Conservation (phyloP, 2,113 vertebrate species). For the Lepus europaeus region DNA sequence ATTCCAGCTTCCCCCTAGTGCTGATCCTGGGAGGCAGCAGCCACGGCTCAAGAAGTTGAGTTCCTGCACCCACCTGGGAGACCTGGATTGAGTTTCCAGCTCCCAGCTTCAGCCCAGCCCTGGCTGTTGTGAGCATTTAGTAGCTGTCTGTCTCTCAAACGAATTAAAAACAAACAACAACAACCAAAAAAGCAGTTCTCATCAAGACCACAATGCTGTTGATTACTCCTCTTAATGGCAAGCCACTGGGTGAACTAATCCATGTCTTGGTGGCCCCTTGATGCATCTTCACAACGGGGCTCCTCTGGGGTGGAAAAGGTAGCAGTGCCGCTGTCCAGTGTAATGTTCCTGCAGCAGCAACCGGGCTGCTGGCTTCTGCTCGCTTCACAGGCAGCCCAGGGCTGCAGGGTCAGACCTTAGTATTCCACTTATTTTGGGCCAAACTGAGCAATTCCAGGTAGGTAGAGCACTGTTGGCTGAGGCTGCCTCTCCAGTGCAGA, state of each 20-base stretch:
- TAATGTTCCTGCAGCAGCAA: background rate
- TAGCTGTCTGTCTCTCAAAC: no score
- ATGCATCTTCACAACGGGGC: background rate
- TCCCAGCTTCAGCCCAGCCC: no score
- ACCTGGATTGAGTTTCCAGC: no score
- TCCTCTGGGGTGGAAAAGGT: background rate
- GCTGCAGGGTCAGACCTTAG: background rate
- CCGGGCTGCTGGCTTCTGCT: background rate
- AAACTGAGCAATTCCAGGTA: background rate
- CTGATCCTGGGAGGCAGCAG: no score
- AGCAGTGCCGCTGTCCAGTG: background rate
- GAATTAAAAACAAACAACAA: no score
- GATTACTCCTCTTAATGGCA: background rate
- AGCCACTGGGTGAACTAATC: background rate
- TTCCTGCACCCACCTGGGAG: no score
- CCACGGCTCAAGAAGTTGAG: no score
- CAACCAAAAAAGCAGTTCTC: background rate
- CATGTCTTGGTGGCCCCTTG: background rate
- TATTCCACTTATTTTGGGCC: slow-evolving; percentile 1
- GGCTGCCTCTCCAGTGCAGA: background rate
- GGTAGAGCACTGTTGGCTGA: background rate
- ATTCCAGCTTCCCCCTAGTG: no score
- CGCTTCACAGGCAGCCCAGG: background rate
- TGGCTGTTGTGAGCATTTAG: no score
- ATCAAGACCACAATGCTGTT: background rate